Base-by-base conservation (phyloP, 1,140 invertebrate species). In the Drosophila orosa region DNA sequence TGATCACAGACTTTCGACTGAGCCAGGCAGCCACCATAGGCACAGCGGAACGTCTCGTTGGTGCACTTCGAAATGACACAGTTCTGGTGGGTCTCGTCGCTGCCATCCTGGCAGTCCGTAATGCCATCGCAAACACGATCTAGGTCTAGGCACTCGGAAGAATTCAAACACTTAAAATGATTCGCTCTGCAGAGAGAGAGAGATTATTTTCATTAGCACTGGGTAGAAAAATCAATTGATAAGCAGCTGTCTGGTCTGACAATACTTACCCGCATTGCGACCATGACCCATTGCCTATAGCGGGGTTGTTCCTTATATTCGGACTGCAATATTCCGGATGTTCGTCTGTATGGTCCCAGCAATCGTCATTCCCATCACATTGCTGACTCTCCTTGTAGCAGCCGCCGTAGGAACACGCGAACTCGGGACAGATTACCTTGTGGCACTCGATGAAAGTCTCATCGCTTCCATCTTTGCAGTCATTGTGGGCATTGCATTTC, bases 301-400 rank as follows among this genome's bases (percentile, higher is more conserved):
- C n/a, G 10, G n/a, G 1, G 1, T 5, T 3, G 5, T 17, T 24
- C 7, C 0, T 56, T 15, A 17, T 8, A 15, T 27, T 56, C n/a
- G 3, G n/a, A 17, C 10, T 40, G 24, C 54, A 54, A 54, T 31
- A 63, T 62, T 12, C 77, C 37, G n/a, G 17, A n/a, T 6, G 22
- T 27, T 97, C 96, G 91, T 97, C 96, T 3, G 95, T 96, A n/a
- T 93, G 92, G 78, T 96, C 95, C 0, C 91, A 42, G 81, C 96
- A 97, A 61, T 96, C 93, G 27, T 85, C 80, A 1, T 90, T 29
- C 0, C 93, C 93, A 91, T 97, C 93, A 71, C 95, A 95, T 25
- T 83, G 84, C 1, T 80, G 76, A 35, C 93, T 92, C 8, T 93
- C 90, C 29, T 92, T 82, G 8, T 95, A 92, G 56, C 95, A 95